These are phyloP conservation scores for Chitala chitala DNA, from an alignment of 2,113 vertebrate genomes.

Conservation along the genomic window DNA sequence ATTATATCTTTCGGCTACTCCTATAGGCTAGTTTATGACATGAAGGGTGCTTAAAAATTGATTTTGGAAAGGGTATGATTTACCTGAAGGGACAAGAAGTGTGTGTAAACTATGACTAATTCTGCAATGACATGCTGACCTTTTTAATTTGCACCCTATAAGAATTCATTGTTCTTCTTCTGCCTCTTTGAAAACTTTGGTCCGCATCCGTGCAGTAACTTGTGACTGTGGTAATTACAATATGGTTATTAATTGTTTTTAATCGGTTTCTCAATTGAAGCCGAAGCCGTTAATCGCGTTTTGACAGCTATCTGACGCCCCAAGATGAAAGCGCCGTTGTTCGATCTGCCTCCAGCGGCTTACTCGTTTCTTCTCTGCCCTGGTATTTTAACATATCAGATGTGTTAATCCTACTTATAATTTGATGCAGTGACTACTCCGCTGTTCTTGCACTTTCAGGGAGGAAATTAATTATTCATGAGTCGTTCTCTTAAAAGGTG, in stretches of 20 bases:
- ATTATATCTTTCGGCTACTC: no score
- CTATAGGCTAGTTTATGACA: no score
- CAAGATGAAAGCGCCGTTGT: not conserved
- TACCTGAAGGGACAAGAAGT: not conserved
- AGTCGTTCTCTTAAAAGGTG: not conserved
- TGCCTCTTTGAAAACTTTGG: no score
- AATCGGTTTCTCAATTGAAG: constrained; percentile 7
- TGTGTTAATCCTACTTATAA: not conserved
- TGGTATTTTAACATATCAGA: not conserved
- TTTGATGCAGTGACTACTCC: not conserved
- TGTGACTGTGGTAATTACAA: not conserved
- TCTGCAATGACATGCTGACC: not conserved
- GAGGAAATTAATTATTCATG: constrained; percentile 19
- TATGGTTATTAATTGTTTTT: not conserved
- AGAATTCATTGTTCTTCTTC: no score
- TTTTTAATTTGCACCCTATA: not conserved
- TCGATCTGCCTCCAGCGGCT: not conserved
- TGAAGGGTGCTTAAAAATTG: no score
- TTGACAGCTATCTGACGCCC: not conserved
- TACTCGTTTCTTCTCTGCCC: not conserved
- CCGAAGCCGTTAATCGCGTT: not conserved
- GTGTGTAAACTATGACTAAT: not conserved
- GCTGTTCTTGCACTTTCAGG: not conserved
- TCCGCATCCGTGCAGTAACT: no score
- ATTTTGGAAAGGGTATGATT: not conserved